Percentiles rank a stretch among this genome's conserved stretches.
Evolutionary conservation across 2,113 vertebrate species (phyloP).

Genomic region (Xenus cinereus): DNA sequence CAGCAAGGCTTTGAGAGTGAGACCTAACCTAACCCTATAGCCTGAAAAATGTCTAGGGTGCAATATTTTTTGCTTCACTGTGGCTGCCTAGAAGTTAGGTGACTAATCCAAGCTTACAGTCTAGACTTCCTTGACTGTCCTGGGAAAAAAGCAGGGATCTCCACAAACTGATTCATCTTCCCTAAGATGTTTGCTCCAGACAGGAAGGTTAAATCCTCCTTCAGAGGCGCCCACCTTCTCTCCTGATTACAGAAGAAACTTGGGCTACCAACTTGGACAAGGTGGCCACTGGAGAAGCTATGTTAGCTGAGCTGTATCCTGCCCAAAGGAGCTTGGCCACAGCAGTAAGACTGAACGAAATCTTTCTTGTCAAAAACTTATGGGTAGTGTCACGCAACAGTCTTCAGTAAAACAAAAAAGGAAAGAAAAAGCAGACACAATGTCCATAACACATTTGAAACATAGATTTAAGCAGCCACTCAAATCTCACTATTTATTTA

Average conservation of each 20-base stretch:
- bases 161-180: conserved; percentile 48
- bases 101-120: conserved; percentile 45
- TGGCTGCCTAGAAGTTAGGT: neutral
- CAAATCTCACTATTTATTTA: neutral
- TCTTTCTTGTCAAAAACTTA: neutral
- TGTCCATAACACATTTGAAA: neutral
- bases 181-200: neutral
- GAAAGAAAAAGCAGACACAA: neutral
- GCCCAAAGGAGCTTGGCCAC: neutral
- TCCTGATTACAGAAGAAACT: neutral
- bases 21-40: neutral
- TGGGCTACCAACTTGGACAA: neutral
- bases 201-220: conserved; percentile 6
- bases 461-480: neutral
- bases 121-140: conserved; percentile 36
- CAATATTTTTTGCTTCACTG: neutral
- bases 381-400: neutral
- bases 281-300: neutral
- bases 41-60: neutral
- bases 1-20: neutral
- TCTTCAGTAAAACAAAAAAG: neutral
- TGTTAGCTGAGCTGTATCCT: neutral
- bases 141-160: conserved; percentile 37
- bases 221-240: neutral
- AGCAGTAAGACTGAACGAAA: neutral